phyloP scores from a whole-genome alignment of 2,888 invertebrate genomes.

The Periphyllus acericola region DNA sequence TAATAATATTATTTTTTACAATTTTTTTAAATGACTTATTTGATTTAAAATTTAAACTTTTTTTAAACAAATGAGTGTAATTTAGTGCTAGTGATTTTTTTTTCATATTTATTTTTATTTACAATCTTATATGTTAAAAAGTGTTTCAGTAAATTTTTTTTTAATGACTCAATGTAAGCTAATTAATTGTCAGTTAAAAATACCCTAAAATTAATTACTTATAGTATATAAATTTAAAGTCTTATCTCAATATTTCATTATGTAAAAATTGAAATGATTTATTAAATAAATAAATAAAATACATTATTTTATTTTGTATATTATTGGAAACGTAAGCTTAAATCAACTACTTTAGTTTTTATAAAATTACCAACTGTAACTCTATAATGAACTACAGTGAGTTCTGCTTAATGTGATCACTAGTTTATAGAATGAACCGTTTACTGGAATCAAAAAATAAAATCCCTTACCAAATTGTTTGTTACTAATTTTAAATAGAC shows the following conservation, averaged over 20 bases:
- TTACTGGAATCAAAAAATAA: too few species aligned
- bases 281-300: too few species aligned
- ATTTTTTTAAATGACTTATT: slow-evolving; percentile 5
- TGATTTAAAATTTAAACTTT: neutral
- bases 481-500: too few species aligned
- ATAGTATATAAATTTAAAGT: neutral
- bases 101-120: slow-evolving; percentile 9
- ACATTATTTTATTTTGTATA: too few species aligned
- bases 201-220: neutral
- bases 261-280: neutral
- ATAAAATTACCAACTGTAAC: too few species aligned
- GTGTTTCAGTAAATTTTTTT: neutral
- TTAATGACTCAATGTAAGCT: neutral
- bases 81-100: slow-evolving; percentile 22
- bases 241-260: neutral
- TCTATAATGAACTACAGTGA: too few species aligned
- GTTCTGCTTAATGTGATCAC: too few species aligned
- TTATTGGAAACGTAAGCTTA: too few species aligned
- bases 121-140: neutral
- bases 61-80: slow-evolving; percentile 21
- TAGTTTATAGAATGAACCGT: too few species aligned
- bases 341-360: too few species aligned
- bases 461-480: too few species aligned
- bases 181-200: neutral
- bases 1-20: slow-evolving; percentile 23